phyloP scores from a whole-genome alignment of 2,113 vertebrate species.

The Cricetomys ansorgei region DNA sequence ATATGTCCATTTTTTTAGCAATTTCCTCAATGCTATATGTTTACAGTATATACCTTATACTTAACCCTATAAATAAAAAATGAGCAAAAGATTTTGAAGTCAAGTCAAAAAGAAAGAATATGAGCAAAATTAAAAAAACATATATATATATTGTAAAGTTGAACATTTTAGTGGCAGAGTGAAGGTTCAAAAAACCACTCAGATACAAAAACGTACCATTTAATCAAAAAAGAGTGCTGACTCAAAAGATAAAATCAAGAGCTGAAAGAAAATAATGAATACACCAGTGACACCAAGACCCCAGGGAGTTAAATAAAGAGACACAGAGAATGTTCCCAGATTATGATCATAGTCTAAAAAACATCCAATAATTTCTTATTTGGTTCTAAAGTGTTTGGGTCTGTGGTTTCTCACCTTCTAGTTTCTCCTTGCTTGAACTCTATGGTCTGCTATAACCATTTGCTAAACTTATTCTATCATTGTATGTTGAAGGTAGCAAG shows the following conservation, averaged over 20 bases:
- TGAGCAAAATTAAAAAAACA: neutral
- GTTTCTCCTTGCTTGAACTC: neutral
- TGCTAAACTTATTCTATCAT: neutral
- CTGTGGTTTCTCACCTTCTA: neutral
- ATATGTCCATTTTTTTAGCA: neutral
- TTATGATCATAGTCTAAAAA: neutral
- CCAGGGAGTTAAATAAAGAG: neutral
- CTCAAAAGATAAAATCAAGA: neutral
- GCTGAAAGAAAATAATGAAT: neutral
- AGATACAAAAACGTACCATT: neutral
- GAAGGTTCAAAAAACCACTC: neutral
- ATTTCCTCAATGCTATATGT: neutral
- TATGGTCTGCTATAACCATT: neutral
- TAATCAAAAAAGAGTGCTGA: neutral
- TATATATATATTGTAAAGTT: neutral
- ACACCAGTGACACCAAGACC: neutral
- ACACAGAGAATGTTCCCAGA: neutral
- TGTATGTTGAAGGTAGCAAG: neutral
- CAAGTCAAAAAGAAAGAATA: too few relatives aligned
- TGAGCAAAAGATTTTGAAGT: neutral
- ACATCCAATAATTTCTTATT: neutral
- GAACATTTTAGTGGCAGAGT: neutral
- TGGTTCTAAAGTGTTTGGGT: neutral
- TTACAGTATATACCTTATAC: neutral
- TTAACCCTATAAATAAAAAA: neutral